phyloP scores from a whole-genome alignment of 2,888 invertebrate species.

The Lasioglossum morio region DNA sequence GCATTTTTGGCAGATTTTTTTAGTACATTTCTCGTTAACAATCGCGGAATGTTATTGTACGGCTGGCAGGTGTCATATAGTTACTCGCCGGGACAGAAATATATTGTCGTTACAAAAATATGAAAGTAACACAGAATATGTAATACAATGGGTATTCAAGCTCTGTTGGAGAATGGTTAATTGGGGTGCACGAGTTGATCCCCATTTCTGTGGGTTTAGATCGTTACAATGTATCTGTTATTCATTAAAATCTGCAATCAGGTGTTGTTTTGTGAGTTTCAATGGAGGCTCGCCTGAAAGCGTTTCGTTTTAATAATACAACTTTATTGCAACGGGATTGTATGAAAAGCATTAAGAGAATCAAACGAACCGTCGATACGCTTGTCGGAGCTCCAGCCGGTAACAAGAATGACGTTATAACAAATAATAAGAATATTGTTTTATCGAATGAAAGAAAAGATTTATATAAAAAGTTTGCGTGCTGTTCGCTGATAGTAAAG shows the following conservation, averaged over 20 bases:
- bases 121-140: conserved; percentile 2
- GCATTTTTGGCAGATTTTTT: neutral
- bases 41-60: neutral
- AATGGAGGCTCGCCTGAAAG: conserved; percentile 20
- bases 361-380: conserved; percentile 10
- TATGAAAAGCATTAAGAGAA: conserved; percentile 8
- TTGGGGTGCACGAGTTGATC: conserved; percentile 18
- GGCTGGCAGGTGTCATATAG: neutral
- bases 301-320: conserved; percentile 17
- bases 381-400: neutral
- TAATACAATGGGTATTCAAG: conserved; percentile 9
- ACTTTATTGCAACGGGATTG: conserved; percentile 11
- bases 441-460: neutral
- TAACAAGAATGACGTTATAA: neutral
- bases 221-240: conserved; percentile 19
- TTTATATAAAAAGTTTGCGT: neutral
- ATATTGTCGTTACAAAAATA: neutral
- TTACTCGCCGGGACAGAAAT: neutral
- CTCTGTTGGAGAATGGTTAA: conserved; percentile 25
- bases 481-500: neutral
- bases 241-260: conserved; percentile 28
- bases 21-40: neutral
- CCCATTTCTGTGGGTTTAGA: conserved; percentile 14
- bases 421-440: neutral
- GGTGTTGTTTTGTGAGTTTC: conserved; percentile 6